Conservation (phyloP, 2,888 invertebrate species). For the Pseudeuparius sepicola region DNA sequence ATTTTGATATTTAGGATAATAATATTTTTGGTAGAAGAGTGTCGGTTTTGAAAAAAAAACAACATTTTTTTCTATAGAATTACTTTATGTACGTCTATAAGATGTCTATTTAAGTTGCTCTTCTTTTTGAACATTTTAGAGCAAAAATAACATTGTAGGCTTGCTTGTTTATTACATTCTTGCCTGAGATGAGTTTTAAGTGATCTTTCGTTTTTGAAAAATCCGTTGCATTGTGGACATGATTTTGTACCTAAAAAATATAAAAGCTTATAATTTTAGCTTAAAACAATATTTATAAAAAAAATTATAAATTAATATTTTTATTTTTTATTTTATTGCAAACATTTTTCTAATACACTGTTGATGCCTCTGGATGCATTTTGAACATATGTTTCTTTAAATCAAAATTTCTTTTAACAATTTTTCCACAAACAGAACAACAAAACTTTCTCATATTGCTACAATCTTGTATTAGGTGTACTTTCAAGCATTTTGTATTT, state of each 20-base stretch:
- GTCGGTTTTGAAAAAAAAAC: too few species aligned
- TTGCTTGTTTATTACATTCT: slow-evolving; percentile 31
- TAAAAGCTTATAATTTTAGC: too few species aligned
- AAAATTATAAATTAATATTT: too few species aligned
- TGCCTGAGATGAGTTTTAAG: slow-evolving; percentile 36
- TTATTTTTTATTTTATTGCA: too few species aligned
- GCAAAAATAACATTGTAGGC: slow-evolving; percentile 21
- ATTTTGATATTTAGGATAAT: too few species aligned
- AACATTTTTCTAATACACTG: too few species aligned
- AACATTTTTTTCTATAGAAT: background rate
- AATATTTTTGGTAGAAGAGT: background rate
- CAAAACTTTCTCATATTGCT: too few species aligned
- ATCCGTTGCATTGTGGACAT: slow-evolving; percentile 33
- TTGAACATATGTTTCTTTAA: too few species aligned
- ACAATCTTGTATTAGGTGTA: too few species aligned
- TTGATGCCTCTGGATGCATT: slow-evolving; percentile 8
- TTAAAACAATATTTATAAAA: too few species aligned
- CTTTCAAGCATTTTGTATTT: slow-evolving; percentile 12
- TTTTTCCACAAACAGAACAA: too few species aligned
- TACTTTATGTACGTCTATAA: slow-evolving; percentile 3
- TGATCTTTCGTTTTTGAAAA: slow-evolving; percentile 36
- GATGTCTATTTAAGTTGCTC: slow-evolving; percentile 38
- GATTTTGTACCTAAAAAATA: slow-evolving; percentile 16
- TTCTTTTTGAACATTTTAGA: slow-evolving; percentile 51
- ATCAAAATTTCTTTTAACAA: too few species aligned